Percentiles rank a stretch among this genome's conserved stretches.
Conservation (phyloP, 2,113 vertebrate genomes). For the Pleuronectes platessa region DNA sequence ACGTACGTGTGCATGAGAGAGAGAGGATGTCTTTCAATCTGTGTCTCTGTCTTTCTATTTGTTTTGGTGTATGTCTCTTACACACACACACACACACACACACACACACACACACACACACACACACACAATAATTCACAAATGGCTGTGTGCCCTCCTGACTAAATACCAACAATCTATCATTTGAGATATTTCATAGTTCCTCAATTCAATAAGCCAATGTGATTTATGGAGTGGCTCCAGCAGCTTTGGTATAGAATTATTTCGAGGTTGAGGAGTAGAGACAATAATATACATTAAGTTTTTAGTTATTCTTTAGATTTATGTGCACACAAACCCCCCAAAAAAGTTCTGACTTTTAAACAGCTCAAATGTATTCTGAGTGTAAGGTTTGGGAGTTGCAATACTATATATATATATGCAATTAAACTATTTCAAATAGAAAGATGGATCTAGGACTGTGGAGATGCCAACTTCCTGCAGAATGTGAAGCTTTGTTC, state of each 20-base stretch:
- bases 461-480: no score
- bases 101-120: conserved; percentile 7
- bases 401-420: neutral
- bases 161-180: conserved; percentile 76
- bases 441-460: no score
- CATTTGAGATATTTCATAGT: conserved; percentile 70
- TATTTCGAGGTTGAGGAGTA: conserved; percentile 37
- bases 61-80: conserved; percentile 10
- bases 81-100: conserved; percentile 2
- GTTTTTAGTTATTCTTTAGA: conserved; percentile 16
- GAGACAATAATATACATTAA: conserved; percentile 42
- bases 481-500: no score
- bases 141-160: conserved; percentile 58
- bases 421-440: neutral
- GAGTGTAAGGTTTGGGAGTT: neutral
- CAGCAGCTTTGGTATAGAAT: conserved; percentile 37
- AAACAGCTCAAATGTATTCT: neutral
- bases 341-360: neutral
- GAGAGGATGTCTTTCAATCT: conserved; percentile 39
- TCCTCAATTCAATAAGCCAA: conserved; percentile 70
- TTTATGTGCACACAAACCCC: conserved; percentile 13
- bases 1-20: neutral
- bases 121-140: conserved; percentile 25
- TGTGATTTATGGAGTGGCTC: conserved; percentile 67
- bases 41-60: conserved; percentile 4